phyloP scores from a whole-genome alignment of 2,797 vertebrate genomes.

The Chloroceryle inda region DNA sequence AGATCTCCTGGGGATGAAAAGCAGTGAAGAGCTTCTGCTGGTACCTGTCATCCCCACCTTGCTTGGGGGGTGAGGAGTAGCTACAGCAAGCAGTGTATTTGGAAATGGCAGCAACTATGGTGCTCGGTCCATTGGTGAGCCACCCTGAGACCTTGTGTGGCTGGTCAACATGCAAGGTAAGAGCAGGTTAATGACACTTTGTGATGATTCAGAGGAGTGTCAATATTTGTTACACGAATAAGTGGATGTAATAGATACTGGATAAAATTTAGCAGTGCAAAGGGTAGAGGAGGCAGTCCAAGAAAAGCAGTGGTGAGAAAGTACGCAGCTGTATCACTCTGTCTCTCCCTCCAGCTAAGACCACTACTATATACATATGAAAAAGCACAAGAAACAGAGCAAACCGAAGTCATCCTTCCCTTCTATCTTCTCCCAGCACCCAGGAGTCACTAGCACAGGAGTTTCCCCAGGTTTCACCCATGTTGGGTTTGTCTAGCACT shows the following conservation, averaged over 20 bases:
- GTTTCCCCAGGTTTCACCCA: not conserved
- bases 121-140: fast-evolving
- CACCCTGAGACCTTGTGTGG: fast-evolving
- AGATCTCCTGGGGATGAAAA: not conserved
- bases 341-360: not conserved
- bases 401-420: not conserved
- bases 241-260: not conserved
- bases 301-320: not conserved
- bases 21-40: not conserved
- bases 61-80: not conserved
- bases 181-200: not conserved
- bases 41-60: not conserved
- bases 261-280: not conserved
- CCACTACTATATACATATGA: fast-evolving
- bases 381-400: not conserved
- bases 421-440: not conserved
- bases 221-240: not conserved
- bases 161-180: not conserved
- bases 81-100: not conserved
- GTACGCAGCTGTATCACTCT: too few species aligned
- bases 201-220: not conserved
- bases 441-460: not conserved
- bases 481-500: not conserved
- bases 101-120: fast-evolving
- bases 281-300: not conserved